Conservation (phyloP, 2,113 vertebrate genomes). For the Nestor notabilis region DNA sequence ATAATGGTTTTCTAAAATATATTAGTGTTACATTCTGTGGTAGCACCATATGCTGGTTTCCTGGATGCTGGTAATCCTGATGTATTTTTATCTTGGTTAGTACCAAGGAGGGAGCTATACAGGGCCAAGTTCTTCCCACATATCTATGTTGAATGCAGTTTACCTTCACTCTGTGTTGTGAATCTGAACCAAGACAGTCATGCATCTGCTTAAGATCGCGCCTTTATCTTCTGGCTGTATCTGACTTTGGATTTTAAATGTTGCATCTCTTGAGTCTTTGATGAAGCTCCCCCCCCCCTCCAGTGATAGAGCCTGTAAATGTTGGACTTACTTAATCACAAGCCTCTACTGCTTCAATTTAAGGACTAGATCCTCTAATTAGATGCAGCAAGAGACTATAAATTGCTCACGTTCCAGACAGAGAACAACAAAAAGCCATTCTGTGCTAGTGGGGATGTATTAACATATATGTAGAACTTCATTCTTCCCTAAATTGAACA, state of each 20-base stretch:
- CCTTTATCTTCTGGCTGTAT: slow-evolving; percentile 3
- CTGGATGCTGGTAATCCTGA: slow-evolving; percentile 54
- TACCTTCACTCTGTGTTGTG: slow-evolving; percentile 25
- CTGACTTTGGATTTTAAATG: not conserved
- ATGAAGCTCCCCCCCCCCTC: not conserved
- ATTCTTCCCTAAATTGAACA: not conserved
- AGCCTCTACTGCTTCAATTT: not conserved
- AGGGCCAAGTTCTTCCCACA: slow-evolving; percentile 62
- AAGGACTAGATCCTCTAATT: slow-evolving; percentile 15
- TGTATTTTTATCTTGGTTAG: slow-evolving; percentile 66
- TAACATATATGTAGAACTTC: slow-evolving; percentile 29
- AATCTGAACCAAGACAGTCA: slow-evolving; percentile 27
- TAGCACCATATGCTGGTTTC: slow-evolving; percentile 57
- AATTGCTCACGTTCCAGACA: slow-evolving; percentile 41
- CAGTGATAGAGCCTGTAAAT: not conserved
- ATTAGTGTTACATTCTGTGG: slow-evolving; percentile 28
- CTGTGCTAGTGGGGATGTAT: slow-evolving; percentile 4
- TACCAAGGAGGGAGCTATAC: slow-evolving; percentile 37
- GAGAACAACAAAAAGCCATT: slow-evolving; percentile 49
- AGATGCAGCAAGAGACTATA: slow-evolving; percentile 35
- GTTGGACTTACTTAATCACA: not conserved
- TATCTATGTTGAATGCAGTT: slow-evolving; percentile 27
- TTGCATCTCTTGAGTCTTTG: not conserved
- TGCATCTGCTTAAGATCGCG: not conserved
- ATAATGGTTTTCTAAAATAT: slow-evolving; percentile 16